phyloP scores from a whole-genome alignment of 1,140 invertebrate species.

The Asbolus verrucosus region DNA sequence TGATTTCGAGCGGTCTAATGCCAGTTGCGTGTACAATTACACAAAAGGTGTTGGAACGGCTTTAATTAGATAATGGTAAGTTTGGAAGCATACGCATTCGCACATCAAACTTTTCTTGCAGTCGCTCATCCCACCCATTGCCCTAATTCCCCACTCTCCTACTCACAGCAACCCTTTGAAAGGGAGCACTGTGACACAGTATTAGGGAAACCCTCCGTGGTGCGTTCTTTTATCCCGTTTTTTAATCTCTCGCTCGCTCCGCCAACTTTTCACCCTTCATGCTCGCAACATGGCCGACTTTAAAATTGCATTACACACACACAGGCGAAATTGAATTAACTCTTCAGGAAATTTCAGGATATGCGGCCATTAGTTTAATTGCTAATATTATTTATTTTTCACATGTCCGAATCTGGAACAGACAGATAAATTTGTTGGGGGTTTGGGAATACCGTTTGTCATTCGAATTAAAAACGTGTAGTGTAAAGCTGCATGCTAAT shows the following conservation, averaged over 20 bases:
- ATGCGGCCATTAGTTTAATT: slow-evolving; percentile 44
- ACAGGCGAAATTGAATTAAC: slow-evolving; percentile 40
- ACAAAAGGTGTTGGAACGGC: slow-evolving; percentile 35
- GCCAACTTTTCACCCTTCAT: slow-evolving; percentile 39
- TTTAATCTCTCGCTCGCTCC: slow-evolving; percentile 34
- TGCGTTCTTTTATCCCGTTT: slow-evolving; percentile 28
- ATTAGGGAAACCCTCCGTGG: slow-evolving; percentile 33
- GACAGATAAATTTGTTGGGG: slow-evolving; percentile 32
- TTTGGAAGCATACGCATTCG: slow-evolving; percentile 13
- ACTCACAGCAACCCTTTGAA: slow-evolving; percentile 38
- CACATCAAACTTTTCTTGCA: slow-evolving; percentile 20
- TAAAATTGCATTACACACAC: slow-evolving; percentile 44
- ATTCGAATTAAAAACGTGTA: slow-evolving; percentile 43
- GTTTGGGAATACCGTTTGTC: slow-evolving; percentile 26
- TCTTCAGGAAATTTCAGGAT: slow-evolving; percentile 38
- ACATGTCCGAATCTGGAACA: slow-evolving; percentile 13
- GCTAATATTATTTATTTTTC: slow-evolving; percentile 46
- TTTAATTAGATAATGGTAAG: slow-evolving; percentile 21
- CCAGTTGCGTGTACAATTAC: slow-evolving; percentile 33
- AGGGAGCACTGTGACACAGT: slow-evolving; percentile 39
- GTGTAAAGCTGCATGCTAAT: slow-evolving; percentile 31
- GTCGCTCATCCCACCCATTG: slow-evolving; percentile 36
- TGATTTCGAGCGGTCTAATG: slow-evolving; percentile 13
- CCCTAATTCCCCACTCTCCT: slow-evolving; percentile 42
- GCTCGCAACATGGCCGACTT: slow-evolving; percentile 40